Evolutionary conservation across 2,888 invertebrate species (phyloP).

Genomic region (Ennomos fuscantarius): DNA sequence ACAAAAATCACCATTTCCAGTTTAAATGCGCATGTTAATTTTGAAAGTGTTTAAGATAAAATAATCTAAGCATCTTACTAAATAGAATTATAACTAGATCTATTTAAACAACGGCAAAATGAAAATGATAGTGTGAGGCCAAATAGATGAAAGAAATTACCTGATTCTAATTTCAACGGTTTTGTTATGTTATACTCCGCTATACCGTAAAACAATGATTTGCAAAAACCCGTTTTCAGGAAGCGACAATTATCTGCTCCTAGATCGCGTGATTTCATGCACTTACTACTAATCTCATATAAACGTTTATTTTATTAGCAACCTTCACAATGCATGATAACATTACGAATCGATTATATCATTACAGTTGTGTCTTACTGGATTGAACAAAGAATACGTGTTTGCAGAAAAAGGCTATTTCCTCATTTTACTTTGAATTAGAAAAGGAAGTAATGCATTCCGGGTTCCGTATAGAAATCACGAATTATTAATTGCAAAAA

Average conservation of each 20-base stretch:
- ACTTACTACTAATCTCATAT: conserved; percentile 24
- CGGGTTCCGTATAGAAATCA: conserved; percentile 27
- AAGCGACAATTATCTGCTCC: conserved; percentile 16
- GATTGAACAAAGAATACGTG: background rate
- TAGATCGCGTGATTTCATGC: conserved; percentile 24
- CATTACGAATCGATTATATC: background rate
- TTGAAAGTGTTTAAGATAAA: too few species aligned
- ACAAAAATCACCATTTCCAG: too few species aligned
- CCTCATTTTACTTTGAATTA: conserved; percentile 25
- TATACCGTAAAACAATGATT: conserved; percentile 5
- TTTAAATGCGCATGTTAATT: too few species aligned
- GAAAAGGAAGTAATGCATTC: conserved; percentile 18
- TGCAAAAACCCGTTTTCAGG: conserved; percentile 10
- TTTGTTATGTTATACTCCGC: too few species aligned
- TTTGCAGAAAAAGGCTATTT: conserved; percentile 18
- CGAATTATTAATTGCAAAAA: conserved; percentile 20
- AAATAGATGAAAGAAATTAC: too few species aligned
- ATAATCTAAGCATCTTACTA: too few species aligned
- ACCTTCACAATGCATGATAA: conserved; percentile 1
- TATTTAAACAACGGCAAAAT: too few species aligned
- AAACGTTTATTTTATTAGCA: conserved; percentile 15
- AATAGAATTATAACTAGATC: too few species aligned
- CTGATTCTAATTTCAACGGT: too few species aligned
- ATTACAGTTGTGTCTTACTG: background rate
- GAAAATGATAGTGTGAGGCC: too few species aligned